phyloP scores from a whole-genome alignment of 30 jellyfish, hydroid and myxozoan genomes.

The Turritopsis rubra region DNA sequence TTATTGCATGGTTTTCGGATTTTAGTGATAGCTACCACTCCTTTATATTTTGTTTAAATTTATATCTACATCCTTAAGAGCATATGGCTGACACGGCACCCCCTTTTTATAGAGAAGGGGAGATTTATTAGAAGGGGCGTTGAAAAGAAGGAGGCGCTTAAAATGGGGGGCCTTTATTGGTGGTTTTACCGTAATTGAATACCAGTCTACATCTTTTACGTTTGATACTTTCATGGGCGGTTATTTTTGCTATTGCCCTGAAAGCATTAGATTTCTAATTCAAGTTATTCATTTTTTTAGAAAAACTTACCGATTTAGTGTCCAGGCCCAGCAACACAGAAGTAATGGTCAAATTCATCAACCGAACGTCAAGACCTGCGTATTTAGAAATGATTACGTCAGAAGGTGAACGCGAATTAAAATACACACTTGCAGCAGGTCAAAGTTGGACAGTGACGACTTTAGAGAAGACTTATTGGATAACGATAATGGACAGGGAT shows the following conservation, averaged over 20 bases:
- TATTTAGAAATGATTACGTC: constrained; percentile 47
- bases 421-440: constrained; percentile 31
- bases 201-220: too few relatives aligned
- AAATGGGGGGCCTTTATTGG: too few relatives aligned
- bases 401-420: constrained; percentile 41
- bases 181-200: too few relatives aligned
- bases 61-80: too few relatives aligned
- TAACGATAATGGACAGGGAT: constrained; percentile 70
- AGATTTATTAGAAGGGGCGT: too few relatives aligned
- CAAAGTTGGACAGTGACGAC: constrained; percentile 74
- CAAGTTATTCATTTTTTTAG: constrained; percentile 18
- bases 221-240: too few relatives aligned
- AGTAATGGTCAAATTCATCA: constrained; percentile 68
- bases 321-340: constrained; percentile 50
- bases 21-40: too few relatives aligned
- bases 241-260: not conserved
- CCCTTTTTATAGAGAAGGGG: too few relatives aligned
- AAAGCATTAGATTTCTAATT: not conserved
- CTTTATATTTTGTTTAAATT: too few relatives aligned
- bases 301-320: constrained; percentile 66
- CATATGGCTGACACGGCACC: too few relatives aligned
- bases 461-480: constrained; percentile 76
- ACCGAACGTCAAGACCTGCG: constrained; percentile 75
- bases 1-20: not conserved
- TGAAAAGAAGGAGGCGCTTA: too few relatives aligned